Percentiles rank a stretch among this genome's conserved stretches.
Conservation (phyloP, 1,140 invertebrate species). For the Pararge aegeria region DNA sequence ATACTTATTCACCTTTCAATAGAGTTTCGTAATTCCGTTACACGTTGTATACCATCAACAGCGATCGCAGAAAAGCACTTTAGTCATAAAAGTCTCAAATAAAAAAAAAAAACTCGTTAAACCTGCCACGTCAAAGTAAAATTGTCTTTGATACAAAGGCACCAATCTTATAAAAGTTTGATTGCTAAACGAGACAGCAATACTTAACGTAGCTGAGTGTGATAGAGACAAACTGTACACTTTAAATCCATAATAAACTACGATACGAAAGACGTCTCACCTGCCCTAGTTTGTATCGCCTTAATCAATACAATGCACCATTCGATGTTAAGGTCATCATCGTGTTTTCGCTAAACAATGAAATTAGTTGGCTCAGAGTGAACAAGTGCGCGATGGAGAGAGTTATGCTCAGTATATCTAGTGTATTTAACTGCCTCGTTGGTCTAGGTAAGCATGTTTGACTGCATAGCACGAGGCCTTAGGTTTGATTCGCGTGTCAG, state of each 20-base stretch:
- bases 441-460: no score
- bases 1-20: no score
- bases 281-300: slow-evolving; percentile 42
- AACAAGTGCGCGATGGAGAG: no score
- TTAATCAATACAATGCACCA: slow-evolving; percentile 62
- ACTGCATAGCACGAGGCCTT: no score
- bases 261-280: slow-evolving; percentile 37
- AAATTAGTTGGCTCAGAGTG: no score
- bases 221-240: slow-evolving; percentile 12
- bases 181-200: slow-evolving; percentile 10
- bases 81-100: no score
- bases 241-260: slow-evolving; percentile 31
- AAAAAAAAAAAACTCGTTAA: neutral
- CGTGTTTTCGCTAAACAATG: slow-evolving; percentile 33
- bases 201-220: slow-evolving; percentile 2
- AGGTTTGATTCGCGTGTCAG: no score
- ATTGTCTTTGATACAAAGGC: slow-evolving; percentile 15
- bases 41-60: no score
- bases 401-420: no score
- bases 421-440: no score
- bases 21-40: no score
- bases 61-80: no score
- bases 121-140: neutral
- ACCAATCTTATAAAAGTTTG: slow-evolving; percentile 20
- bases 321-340: slow-evolving; percentile 58